These are phyloP conservation scores for Desoria tigrina DNA, from an alignment of 2,888 invertebrate species.

Conservation along the genomic window DNA sequence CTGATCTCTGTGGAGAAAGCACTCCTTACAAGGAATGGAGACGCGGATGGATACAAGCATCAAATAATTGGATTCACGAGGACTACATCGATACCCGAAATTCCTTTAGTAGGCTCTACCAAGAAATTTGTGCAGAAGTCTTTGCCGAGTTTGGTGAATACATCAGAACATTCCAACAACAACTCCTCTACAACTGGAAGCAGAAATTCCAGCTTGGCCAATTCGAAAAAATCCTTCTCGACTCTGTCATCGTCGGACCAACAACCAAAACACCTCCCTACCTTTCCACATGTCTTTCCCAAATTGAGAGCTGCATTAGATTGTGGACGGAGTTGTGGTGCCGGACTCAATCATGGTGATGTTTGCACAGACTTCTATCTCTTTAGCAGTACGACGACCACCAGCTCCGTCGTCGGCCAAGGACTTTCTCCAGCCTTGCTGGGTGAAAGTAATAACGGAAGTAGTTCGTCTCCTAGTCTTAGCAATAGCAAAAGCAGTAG, in stretches of 20 bases:
- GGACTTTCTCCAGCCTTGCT: neutral
- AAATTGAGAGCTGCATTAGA: constrained; percentile 48
- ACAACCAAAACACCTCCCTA: constrained; percentile 13
- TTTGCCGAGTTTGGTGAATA: constrained; percentile 1
- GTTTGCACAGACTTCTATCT: constrained; percentile 40
- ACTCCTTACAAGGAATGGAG: constrained; percentile 42
- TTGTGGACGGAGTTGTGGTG: constrained; percentile 45
- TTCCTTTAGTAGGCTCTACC: no score
- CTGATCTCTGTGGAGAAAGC: constrained; percentile 52
- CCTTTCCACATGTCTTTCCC: constrained; percentile 45
- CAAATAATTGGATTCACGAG: constrained; percentile 49
- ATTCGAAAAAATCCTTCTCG: constrained; percentile 16
- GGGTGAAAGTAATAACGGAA: constrained; percentile 24
- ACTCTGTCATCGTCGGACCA: constrained; percentile 18
- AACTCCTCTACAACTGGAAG: neutral
- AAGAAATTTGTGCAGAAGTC: no score
- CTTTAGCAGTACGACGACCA: constrained; percentile 1
- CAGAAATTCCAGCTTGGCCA: neutral
- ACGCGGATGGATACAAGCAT: constrained; percentile 50
- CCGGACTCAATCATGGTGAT: constrained; percentile 39
- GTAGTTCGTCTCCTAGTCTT: constrained; percentile 17
- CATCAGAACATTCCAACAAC: neutral
- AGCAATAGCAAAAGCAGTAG: constrained; percentile 12
- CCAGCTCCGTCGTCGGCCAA: neutral
- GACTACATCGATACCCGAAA: neutral